These are phyloP conservation scores for Macropus fuliginosus DNA, from an alignment of 2,797 vertebrate species.

Conservation along the genomic window DNA sequence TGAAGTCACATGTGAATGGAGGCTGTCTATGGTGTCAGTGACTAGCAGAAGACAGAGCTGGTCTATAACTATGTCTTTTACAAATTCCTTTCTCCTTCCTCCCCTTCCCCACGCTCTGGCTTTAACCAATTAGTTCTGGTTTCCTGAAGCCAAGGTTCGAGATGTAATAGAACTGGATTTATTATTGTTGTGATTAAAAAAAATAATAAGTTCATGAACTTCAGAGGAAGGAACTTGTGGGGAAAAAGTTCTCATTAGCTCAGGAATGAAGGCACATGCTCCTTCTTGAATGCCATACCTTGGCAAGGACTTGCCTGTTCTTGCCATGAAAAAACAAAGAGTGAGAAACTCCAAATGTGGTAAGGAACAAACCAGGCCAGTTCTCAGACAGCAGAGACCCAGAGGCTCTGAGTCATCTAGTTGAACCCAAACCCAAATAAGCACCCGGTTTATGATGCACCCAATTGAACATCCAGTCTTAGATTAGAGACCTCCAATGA, in stretches of 20 bases:
- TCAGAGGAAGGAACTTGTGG: conserved; percentile 80
- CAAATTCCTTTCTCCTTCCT: conserved; percentile 45
- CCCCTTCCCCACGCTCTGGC: conserved; percentile 63
- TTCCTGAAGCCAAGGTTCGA: conserved; percentile 67
- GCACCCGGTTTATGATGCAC: not conserved
- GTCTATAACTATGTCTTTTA: conserved; percentile 43
- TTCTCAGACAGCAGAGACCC: conserved; percentile 6
- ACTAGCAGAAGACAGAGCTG: conserved; percentile 11
- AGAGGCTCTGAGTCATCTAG: not conserved
- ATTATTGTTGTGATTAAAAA: conserved; percentile 75
- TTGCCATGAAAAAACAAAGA: conserved; percentile 69
- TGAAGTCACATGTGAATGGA: not conserved
- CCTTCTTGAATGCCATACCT: conserved; percentile 79
- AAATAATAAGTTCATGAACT: conserved; percentile 81
- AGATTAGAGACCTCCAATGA: not conserved
- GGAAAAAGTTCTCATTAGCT: conserved; percentile 79
- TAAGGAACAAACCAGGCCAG: conserved; percentile 58
- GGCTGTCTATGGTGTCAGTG: not conserved
- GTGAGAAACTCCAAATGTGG: conserved; percentile 77
- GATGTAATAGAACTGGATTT: conserved; percentile 75
- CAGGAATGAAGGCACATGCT: conserved; percentile 80
- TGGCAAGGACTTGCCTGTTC: conserved; percentile 81
- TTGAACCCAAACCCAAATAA: not conserved
- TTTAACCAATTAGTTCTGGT: conserved; percentile 57
- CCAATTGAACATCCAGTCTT: not conserved